Percentiles rank a stretch among this genome's conserved stretches.
phyloP scores from a whole-genome alignment of 2,113 vertebrate genomes.

The Calidris pugnax region DNA sequence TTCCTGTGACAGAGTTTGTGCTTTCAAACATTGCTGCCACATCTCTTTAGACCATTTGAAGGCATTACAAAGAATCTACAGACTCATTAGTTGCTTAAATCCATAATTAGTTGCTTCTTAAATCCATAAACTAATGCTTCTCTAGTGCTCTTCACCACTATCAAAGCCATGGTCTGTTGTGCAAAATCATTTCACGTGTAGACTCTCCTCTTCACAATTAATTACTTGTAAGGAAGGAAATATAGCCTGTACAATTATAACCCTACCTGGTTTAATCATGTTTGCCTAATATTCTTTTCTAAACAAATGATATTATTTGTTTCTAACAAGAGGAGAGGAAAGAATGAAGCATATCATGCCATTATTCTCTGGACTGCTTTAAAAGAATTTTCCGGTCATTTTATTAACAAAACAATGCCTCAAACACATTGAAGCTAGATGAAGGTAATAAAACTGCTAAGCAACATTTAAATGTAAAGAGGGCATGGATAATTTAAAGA shows the following conservation, averaged over 20 bases:
- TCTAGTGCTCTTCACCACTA: background rate
- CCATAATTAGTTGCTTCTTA: background rate
- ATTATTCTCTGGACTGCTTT: background rate
- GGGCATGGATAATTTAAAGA: constrained; percentile 30
- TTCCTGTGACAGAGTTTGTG: background rate
- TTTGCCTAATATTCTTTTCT: background rate
- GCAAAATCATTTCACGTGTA: constrained; percentile 3
- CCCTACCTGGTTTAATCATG: background rate
- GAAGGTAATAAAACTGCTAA: constrained; percentile 19
- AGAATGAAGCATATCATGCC: background rate
- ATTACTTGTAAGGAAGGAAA: background rate
- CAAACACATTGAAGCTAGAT: background rate
- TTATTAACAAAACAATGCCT: constrained; percentile 26
- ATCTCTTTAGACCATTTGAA: background rate
- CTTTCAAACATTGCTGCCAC: background rate
- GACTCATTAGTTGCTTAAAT: background rate
- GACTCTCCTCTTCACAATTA: background rate
- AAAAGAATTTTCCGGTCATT: background rate
- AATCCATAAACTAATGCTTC: background rate
- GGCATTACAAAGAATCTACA: background rate
- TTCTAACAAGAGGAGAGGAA: background rate
- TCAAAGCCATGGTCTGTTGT: background rate
- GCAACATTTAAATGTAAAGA: constrained; percentile 13
- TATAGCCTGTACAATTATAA: background rate
- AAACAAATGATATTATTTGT: background rate